Base-by-base conservation (phyloP, 2,797 vertebrate genomes). In the Setipinna tenuifilis region DNA sequence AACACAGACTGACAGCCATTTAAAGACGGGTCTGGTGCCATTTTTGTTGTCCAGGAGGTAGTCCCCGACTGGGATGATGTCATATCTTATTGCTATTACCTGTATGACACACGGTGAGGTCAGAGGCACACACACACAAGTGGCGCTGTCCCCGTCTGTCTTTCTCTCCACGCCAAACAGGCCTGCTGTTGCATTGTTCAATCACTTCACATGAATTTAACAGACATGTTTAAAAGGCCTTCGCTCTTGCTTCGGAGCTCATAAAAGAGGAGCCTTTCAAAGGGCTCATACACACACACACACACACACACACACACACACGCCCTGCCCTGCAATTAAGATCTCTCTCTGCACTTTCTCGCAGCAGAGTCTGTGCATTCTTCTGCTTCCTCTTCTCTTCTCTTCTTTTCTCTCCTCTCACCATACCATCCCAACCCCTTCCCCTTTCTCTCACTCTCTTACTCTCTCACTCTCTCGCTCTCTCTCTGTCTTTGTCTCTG, bases 341-440 rank as follows among this genome's bases (percentile, higher is more conserved):
- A n/a, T 12, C 25, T 59, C 46, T 10, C 78, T 0, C n/a, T 65
- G 89, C 59, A 90, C 91, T 90, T 91, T 91, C 87, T 90, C 83
- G 58, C 84, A 85, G 59, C 19, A 41, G 65, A 87, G 86, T 12
- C 9, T 14, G 58, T 58, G 46, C 14, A 48, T 82, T 82, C 80
- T 50, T 65, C 61, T 65, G 9, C 23, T 65, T 65, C 61, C 61
- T 65, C 0, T 65, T 23, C 61, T 25, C 61, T 25, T 12, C 61
- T 23, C 61, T 62, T n/a, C 6, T n/a, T 12, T 23, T 1, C 21
- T 10, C 9, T 25, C 50, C 50, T 54, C 2, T 54, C 50, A 14
- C 50, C 50, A 54, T 54, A 54, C 50, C 50, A 54, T 54, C 7
- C 50, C 50, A 14, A 54, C 50, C 50, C 14, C 50, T 54, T 54